Evolutionary conservation across 2,113 vertebrate genomes (phyloP), one percentile per base, ranked within the genome.

Genomic region (Paratilapia polleni): DNA sequence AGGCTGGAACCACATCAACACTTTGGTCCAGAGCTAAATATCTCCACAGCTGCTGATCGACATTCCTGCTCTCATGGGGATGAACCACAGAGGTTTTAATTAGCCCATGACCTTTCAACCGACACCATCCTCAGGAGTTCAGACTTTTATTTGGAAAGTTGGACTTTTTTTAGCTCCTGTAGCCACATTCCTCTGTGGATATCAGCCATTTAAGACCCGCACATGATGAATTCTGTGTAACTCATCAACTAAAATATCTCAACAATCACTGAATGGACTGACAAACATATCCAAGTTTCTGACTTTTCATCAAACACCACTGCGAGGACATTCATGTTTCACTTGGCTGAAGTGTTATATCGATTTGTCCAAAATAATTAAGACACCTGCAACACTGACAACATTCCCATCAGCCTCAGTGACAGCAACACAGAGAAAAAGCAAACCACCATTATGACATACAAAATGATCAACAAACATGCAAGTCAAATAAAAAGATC

Each of bases 161-260:
- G 0, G 22, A 26, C 26, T 26, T 49, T 2, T 0, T 70, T 70
- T 49, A 70, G 64, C 64, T 49, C 5, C 64, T 49, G 15, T 28
- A 24, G 64, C 3, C 64, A 12, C 24, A 49, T 10, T 49, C 24
- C 4, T 70, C 66, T 70, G 43, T 70, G 9, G 64, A 70, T 28
- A 49, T 49, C 66, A 20, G 66, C 66, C 41, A 52, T 47, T 70
- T 28, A 19, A 28, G 1, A 49, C 12, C 15, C 41, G 15, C 0
- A 0, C n/a, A 66, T 24, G 22, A 66, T 0, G 1, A 66, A 28
- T 49, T 28, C 15, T 49, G 43, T 52, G 41, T 5, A 49, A 19
- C 15, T 19, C 41, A 19, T 49, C 14, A 38, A 22, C 64, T 68
- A n/a, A 47, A 68, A 68, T 41, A 19, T 68, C 64, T 47, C 64